Base-by-base conservation (phyloP, 2,888 invertebrate genomes). In the Folsomia candida region DNA sequence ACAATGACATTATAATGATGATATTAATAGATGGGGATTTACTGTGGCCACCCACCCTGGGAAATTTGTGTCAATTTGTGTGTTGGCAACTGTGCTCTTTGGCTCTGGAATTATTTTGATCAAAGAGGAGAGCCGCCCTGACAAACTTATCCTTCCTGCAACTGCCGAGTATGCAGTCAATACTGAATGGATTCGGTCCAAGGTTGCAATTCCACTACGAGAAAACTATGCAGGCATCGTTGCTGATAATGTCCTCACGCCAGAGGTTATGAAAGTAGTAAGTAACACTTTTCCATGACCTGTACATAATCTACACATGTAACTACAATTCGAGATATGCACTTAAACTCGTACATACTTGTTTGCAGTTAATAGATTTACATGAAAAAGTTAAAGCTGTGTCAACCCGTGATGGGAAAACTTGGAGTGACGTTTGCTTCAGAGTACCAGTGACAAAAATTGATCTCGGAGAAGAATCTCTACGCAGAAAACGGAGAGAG, bases 71-170 rank as follows among this genome's bases (percentile, higher is more conserved):
- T 76, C 84, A 25, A 79, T 86, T 75, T 86, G 87, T 81, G 84
- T 88, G 81, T 72, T 84, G 18, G 83, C 88, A 75, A 86, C 89
- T 25, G 76, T 86, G 14, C 54, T 89, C 20, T 88, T 89, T 80
- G 84, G 86, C 67, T 81, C 86, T 71, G 91, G 91, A 47, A 84
- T 90, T 66, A 81, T 88, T 27, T 84, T 85, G 79, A 91, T 91
- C 82, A 86, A 87, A 72, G 88, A 89, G 82, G 91, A 91, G 83
- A 90, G 88, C 81, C 89, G 90, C 83, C 91, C 91, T 0, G 83
- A 90, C 80, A 89, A 89, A 80, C 83, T 91, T 77, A 91, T 91
- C 91, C 88, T 91, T 25, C 90, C 91, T 14, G 87, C 87, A 57
- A 86, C 89, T 57, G 90, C 90, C 0, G 87, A 89, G 72, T 91